A percentile compares a stretch with the other conserved stretches of the same genome.
phyloP scores from a whole-genome alignment of 2,888 invertebrate genomes.

The Barypeithes pellucidus region DNA sequence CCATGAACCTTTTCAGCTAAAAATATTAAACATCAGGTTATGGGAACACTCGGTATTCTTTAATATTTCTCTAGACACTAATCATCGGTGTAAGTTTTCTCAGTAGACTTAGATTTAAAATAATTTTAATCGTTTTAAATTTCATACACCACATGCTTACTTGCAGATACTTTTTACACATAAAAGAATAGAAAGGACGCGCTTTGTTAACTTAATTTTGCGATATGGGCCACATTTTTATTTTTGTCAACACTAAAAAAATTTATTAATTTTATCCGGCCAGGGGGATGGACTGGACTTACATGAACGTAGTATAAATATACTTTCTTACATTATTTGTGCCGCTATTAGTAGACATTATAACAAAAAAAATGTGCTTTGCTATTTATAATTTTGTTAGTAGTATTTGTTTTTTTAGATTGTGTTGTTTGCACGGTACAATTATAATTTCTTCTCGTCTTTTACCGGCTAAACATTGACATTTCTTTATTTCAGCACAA shows the following conservation, averaged over 20 bases:
- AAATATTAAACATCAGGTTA: neutral
- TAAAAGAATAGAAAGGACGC: neutral
- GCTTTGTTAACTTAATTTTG: no score
- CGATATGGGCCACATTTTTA: no score
- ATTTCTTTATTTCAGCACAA: slow-evolving; percentile 51
- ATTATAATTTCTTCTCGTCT: slow-evolving; percentile 9
- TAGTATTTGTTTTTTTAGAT: slow-evolving; percentile 15
- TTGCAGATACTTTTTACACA: slow-evolving; percentile 11
- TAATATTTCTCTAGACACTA: slow-evolving; percentile 2
- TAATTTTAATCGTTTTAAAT: neutral
- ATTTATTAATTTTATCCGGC: neutral
- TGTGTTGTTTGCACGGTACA: slow-evolving; percentile 25
- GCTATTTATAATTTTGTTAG: slow-evolving; percentile 10
- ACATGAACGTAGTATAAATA: neutral
- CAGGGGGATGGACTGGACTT: neutral
- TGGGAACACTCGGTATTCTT: slow-evolving; percentile 4
- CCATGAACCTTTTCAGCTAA: neutral
- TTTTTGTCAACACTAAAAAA: neutral
- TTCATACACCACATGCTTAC: slow-evolving; percentile 18
- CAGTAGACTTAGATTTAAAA: slow-evolving; percentile 10
- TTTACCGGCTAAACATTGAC: slow-evolving; percentile 29
- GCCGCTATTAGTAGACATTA: neutral
- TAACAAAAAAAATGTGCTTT: slow-evolving; percentile 10
- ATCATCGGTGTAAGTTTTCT: slow-evolving; percentile 15
- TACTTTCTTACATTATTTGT: neutral